Evolutionary conservation across 2,113 vertebrate species (phyloP).

Genomic region (Notechis scutatus): DNA sequence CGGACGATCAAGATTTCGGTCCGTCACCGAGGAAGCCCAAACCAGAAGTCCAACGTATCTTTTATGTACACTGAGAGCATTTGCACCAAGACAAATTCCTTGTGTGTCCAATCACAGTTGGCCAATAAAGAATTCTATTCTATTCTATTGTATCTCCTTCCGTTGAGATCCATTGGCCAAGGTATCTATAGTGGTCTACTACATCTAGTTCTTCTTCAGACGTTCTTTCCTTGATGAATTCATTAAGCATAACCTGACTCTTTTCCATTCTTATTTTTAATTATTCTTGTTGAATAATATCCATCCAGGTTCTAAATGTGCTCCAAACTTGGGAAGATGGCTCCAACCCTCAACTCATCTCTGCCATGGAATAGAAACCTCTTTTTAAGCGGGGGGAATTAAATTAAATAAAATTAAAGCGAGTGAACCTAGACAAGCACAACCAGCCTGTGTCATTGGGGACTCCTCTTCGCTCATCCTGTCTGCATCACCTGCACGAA

Average conservation of each 20-base stretch:
- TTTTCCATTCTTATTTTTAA: not conserved
- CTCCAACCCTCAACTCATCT: not conserved
- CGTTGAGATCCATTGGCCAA: not conserved
- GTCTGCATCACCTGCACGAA: slow-evolving; percentile 46
- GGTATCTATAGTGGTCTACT: not conserved
- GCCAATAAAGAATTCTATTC: too few species aligned
- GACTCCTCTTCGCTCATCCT: slow-evolving; percentile 52
- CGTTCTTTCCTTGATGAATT: not conserved
- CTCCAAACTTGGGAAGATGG: not conserved
- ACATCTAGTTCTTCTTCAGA: not conserved
- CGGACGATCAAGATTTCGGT: too few species aligned
- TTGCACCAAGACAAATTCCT: too few species aligned
- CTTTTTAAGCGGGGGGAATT: not conserved
- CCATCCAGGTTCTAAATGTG: not conserved
- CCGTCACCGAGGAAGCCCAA: too few species aligned
- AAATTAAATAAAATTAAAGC: not conserved
- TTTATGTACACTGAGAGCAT: too few species aligned
- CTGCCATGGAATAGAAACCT: not conserved
- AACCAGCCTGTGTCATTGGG: slow-evolving; percentile 28
- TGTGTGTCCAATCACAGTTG: too few species aligned
- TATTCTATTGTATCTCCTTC: not conserved
- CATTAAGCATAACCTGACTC: not conserved
- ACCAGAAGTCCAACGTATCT: too few species aligned
- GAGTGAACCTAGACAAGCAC: not conserved
- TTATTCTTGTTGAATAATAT: not conserved